A percentile compares a stretch with the other conserved stretches of the same genome.
Conservation (phyloP, 1,140 invertebrate species). For the Drosophila teissieri region DNA sequence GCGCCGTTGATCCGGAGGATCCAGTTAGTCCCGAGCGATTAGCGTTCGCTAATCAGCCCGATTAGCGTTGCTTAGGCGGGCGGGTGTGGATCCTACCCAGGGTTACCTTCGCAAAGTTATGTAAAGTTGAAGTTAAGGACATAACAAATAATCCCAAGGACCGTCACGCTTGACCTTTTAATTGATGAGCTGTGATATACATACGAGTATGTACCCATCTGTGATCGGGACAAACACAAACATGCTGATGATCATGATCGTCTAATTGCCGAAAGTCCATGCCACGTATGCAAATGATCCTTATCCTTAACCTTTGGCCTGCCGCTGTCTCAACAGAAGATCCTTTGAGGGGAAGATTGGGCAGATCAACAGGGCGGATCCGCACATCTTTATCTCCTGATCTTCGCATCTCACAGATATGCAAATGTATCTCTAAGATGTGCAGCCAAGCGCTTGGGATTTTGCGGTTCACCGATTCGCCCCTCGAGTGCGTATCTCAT, state of each 20-base stretch:
- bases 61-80: constrained; percentile 63
- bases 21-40: constrained; percentile 56
- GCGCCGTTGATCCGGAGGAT: constrained; percentile 55
- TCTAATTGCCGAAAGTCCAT: constrained; percentile 49
- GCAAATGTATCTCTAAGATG: constrained; percentile 51
- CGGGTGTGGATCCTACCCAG: constrained; percentile 53
- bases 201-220: constrained; percentile 2
- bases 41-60: constrained; percentile 59
- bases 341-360: constrained; percentile 27
- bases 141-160: constrained; percentile 47
- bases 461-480: constrained; percentile 64
- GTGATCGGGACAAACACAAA: constrained; percentile 49
- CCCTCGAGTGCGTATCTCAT: constrained; percentile 50
- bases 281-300: constrained; percentile 56
- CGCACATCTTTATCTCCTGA: constrained; percentile 27
- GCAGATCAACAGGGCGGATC: constrained; percentile 31
- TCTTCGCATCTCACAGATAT: constrained; percentile 39
- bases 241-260: constrained; percentile 53
- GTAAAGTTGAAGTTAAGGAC: constrained; percentile 69
- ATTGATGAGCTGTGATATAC: constrained; percentile 34
- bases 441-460: constrained; percentile 28
- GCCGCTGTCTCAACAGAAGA: constrained; percentile 32
- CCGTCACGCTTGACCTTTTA: constrained; percentile 73
- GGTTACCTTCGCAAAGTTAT: constrained; percentile 49
- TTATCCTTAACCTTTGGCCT: constrained; percentile 45